Conservation (phyloP, 2,797 vertebrate genomes). For the Tragelaphus oryx region DNA sequence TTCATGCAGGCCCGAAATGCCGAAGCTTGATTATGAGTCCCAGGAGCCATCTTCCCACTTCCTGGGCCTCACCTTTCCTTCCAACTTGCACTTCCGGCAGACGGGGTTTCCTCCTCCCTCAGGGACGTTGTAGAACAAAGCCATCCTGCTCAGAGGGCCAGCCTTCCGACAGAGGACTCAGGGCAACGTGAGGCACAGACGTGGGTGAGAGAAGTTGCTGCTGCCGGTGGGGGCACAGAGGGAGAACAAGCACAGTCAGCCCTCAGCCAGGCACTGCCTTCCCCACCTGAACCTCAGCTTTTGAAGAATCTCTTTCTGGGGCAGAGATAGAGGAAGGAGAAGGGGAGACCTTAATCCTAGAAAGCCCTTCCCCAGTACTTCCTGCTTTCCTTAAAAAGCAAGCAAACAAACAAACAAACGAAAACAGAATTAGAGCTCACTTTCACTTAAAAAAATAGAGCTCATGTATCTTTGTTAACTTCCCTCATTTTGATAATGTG, state of each 20-base stretch:
- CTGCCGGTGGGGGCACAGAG: background rate
- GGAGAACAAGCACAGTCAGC: background rate
- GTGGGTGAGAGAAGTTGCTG: background rate
- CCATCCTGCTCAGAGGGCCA: background rate
- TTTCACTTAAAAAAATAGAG: background rate
- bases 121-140: background rate
- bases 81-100: background rate
- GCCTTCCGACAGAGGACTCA: background rate
- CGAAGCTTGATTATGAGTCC: background rate
- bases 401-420: background rate
- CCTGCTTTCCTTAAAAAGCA: background rate
- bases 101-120: background rate
- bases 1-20: background rate
- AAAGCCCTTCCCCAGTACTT: background rate
- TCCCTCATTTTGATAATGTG: background rate
- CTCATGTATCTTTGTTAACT: background rate
- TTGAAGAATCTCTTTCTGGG: background rate
- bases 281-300: background rate
- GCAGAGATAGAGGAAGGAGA: background rate
- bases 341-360: background rate
- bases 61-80: background rate
- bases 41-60: constrained; percentile 11
- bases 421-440: background rate
- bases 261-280: background rate
- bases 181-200: fast-evolving